Evolutionary conservation across 2,113 vertebrate species (phyloP).

Genomic region (Coturnix japonica): DNA sequence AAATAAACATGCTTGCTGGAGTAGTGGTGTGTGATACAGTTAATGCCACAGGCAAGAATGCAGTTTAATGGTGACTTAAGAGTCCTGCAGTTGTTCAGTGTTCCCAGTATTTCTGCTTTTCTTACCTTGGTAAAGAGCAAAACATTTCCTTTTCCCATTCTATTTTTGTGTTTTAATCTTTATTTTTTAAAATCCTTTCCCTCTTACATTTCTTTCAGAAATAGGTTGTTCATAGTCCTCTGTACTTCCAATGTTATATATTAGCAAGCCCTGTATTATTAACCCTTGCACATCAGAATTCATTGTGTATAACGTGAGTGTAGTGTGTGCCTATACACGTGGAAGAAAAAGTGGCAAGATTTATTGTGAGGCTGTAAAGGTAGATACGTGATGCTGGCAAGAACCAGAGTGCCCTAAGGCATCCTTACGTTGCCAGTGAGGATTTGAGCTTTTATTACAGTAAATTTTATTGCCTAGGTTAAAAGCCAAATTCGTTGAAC

Average conservation of each 20-base stretch:
- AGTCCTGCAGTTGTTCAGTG: neutral
- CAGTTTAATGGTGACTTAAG: neutral
- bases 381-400: slow-evolving; percentile 27
- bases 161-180: too few species aligned
- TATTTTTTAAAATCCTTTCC: neutral
- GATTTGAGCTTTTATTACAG: slow-evolving; percentile 50
- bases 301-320: neutral
- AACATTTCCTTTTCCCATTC: neutral
- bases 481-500: slow-evolving; percentile 62
- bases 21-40: neutral
- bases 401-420: slow-evolving; percentile 35
- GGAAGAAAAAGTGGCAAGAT: neutral
- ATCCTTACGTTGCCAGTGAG: neutral
- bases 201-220: neutral
- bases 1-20: neutral
- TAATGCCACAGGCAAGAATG: neutral
- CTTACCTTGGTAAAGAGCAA: neutral
- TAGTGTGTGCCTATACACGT: neutral
- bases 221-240: neutral
- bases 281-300: neutral
- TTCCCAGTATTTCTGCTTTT: slow-evolving; percentile 23
- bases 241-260: neutral
- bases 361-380: slow-evolving; percentile 39
- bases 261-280: neutral
- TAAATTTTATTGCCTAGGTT: slow-evolving; percentile 65